These are phyloP conservation scores for Grus americana DNA, from an alignment of 2,113 vertebrate genomes.

Conservation along the genomic window DNA sequence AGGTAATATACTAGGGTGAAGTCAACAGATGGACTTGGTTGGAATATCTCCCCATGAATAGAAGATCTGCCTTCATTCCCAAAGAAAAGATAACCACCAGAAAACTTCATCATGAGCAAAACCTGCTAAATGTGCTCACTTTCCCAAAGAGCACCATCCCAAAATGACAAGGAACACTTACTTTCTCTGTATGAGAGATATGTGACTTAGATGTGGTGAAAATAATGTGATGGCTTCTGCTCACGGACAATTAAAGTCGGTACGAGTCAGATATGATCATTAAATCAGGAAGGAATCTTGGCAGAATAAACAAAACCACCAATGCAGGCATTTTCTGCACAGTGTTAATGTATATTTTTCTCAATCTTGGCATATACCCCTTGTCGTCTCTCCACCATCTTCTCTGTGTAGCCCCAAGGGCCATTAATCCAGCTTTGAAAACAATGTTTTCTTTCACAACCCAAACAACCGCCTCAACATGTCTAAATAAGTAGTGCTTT, in stretches of 20 bases:
- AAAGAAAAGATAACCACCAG: neutral
- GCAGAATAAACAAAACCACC: neutral
- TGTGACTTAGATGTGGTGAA: neutral
- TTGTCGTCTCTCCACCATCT: neutral
- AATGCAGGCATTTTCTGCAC: neutral
- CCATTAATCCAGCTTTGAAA: constrained; percentile 20
- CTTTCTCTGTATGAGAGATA: neutral
- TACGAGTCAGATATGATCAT: neutral
- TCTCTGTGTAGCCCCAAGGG: neutral
- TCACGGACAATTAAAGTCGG: neutral
- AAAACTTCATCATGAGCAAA: neutral
- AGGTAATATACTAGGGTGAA: neutral
- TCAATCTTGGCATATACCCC: neutral
- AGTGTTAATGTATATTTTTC: constrained; percentile 9
- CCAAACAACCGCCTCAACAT: neutral
- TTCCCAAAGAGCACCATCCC: neutral
- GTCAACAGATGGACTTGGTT: neutral
- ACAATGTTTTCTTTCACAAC: neutral
- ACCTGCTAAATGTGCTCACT: neutral
- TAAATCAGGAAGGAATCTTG: neutral
- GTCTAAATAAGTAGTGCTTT: neutral
- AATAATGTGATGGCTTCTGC: neutral
- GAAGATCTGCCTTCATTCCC: neutral
- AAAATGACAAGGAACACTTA: neutral
- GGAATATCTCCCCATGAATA: neutral